These are phyloP conservation scores for Allophyes oxyacanthae DNA, from an alignment of 2,888 invertebrate genomes.

Conservation along the genomic window DNA sequence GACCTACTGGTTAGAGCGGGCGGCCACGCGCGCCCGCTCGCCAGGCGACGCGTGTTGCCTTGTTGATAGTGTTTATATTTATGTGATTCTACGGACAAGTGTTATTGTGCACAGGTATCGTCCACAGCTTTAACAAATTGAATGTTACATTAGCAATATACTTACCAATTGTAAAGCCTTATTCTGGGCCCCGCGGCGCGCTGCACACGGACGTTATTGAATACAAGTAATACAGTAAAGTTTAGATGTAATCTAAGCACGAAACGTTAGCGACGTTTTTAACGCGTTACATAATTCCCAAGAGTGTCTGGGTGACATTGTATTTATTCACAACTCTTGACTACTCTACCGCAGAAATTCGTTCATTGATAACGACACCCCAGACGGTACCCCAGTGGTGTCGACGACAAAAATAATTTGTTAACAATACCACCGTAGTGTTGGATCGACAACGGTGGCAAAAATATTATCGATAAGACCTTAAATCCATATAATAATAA, in stretches of 20 bases:
- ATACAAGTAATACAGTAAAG: constrained; percentile 12
- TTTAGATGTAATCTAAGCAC: constrained; percentile 1
- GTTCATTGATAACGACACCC: too few relatives aligned
- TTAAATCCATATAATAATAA: too few relatives aligned
- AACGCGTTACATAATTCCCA: neutral
- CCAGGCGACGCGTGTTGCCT: constrained; percentile 40
- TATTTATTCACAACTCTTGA: neutral
- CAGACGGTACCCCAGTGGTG: too few relatives aligned
- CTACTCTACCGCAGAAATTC: too few relatives aligned
- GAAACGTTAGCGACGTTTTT: neutral
- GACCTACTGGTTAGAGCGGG: constrained; percentile 25
- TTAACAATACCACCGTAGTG: too few relatives aligned
- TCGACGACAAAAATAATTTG: too few relatives aligned
- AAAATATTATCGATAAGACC: too few relatives aligned
- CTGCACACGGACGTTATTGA: constrained; percentile 2
- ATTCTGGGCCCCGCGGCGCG: constrained; percentile 23
- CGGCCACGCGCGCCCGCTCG: constrained; percentile 3
- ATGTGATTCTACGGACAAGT: constrained; percentile 55
- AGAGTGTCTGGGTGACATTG: neutral
- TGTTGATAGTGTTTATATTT: constrained; percentile 54
- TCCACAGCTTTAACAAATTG: constrained; percentile 69
- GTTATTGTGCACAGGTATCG: constrained; percentile 56
- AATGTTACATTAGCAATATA: constrained; percentile 69
- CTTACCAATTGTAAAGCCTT: constrained; percentile 67
- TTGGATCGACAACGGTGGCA: too few relatives aligned